These are phyloP conservation scores for Microcebus ravelobensis DNA, from an alignment of 2,113 vertebrate species.

Conservation along the genomic window DNA sequence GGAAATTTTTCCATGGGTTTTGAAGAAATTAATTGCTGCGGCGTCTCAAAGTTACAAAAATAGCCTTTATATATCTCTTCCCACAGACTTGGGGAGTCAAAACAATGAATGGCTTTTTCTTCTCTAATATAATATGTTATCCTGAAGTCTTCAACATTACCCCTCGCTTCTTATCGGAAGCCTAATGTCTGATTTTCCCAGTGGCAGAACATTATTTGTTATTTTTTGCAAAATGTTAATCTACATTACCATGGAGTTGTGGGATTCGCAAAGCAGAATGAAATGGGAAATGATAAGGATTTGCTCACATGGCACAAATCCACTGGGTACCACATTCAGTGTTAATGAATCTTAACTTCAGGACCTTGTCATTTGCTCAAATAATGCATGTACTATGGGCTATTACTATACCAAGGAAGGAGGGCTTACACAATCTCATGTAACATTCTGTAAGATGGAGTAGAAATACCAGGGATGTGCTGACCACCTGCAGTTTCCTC, in stretches of 20 bases:
- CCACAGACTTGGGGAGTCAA: constrained; percentile 35
- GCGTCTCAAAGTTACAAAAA: constrained; percentile 53
- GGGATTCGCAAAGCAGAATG: constrained; percentile 11
- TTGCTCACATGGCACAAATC: neutral
- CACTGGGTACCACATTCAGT: neutral
- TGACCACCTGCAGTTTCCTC: neutral
- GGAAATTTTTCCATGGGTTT: constrained; percentile 52
- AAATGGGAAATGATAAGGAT: constrained; percentile 25
- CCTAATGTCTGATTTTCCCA: constrained; percentile 42
- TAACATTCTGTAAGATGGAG: neutral
- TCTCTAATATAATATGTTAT: constrained; percentile 28
- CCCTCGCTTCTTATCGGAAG: constrained; percentile 45
- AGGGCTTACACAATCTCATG: neutral
- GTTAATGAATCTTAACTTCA: constrained; percentile 33
- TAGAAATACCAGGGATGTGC: neutral
- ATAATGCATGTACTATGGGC: neutral
- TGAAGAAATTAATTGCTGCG: constrained; percentile 65
- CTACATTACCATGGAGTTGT: neutral
- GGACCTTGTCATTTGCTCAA: neutral
- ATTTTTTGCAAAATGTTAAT: constrained; percentile 24
- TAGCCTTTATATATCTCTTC: constrained; percentile 64
- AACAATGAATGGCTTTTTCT: constrained; percentile 39
- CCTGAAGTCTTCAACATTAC: constrained; percentile 21
- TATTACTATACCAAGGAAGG: neutral
- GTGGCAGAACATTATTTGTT: constrained; percentile 53